Percentiles rank a stretch among this genome's conserved stretches.
phyloP scores from a whole-genome alignment of 2,113 vertebrate species.

The Arizona elegans region DNA sequence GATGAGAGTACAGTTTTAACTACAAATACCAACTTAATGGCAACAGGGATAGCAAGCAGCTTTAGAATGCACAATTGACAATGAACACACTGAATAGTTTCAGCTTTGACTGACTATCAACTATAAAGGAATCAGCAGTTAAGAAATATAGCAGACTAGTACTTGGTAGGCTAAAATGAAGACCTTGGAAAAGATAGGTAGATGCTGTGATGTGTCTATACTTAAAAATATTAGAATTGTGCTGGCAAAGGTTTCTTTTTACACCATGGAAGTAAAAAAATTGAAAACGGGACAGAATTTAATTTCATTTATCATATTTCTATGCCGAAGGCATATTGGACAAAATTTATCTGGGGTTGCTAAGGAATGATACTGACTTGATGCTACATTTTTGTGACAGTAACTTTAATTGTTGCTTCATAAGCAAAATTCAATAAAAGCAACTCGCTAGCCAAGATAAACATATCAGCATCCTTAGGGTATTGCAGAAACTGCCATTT shows the following conservation, averaged over 20 bases:
- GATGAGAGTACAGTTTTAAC: background rate
- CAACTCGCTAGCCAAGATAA: conserved; percentile 67
- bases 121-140: background rate
- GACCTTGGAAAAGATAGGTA: too few relatives aligned
- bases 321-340: too few relatives aligned
- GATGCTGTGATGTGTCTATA: too few relatives aligned
- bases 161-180: background rate
- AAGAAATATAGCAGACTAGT: background rate
- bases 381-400: conserved; percentile 55
- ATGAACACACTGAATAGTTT: background rate
- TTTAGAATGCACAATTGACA: background rate
- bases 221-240: too few relatives aligned
- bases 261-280: too few relatives aligned
- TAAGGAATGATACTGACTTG: too few relatives aligned
- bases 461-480: conserved; percentile 63
- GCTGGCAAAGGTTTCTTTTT: too few relatives aligned
- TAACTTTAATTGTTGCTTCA: conserved; percentile 74
- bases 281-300: too few relatives aligned
- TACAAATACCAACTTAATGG: background rate
- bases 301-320: too few relatives aligned
- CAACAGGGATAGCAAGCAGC: background rate
- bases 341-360: too few relatives aligned
- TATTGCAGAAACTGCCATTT: conserved; percentile 66
- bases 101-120: background rate
- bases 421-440: conserved; percentile 67